Evolutionary conservation across 2,888 invertebrate genomes (phyloP).

Genomic region (Mantis religiosa): DNA sequence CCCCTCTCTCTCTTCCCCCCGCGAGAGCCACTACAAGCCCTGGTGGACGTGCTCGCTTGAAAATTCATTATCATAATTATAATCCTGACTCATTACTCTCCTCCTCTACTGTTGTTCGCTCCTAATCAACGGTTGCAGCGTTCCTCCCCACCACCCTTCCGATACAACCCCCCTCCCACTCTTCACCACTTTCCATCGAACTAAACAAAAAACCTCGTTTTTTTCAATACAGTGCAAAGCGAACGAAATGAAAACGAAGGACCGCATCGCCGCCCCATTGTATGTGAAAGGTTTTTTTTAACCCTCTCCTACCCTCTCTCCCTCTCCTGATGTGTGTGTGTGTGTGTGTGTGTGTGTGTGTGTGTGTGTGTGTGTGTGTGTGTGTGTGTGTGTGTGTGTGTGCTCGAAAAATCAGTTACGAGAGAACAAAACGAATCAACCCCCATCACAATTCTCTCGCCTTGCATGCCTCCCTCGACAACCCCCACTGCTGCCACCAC

Average conservation of each 20-base stretch:
- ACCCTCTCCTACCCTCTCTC: background rate
- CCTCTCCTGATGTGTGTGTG: background rate
- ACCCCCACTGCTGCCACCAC: constrained; percentile 35
- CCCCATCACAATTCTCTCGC: constrained; percentile 41
- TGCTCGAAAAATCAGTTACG: constrained; percentile 45
- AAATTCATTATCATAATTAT: constrained; percentile 34
- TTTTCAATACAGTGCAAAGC: constrained; percentile 26
- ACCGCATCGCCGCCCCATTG: constrained; percentile 25
- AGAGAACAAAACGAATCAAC: constrained; percentile 40
- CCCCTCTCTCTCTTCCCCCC: background rate
- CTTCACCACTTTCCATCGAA: constrained; percentile 25
- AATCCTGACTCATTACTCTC: constrained; percentile 31
- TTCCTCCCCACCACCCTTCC: constrained; percentile 1
- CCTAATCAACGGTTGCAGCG: constrained; percentile 27
- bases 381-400: no score
- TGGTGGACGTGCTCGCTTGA: constrained; percentile 24
- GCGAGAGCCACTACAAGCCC: constrained; percentile 1
- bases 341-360: no score
- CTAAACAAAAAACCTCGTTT: constrained; percentile 25
- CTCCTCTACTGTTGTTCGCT: constrained; percentile 24
- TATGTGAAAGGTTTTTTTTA: constrained; percentile 25
- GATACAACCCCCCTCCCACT: constrained; percentile 18
- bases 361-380: no score
- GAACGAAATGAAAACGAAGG: constrained; percentile 12
- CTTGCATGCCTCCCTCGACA: constrained; percentile 39